Percentiles rank a stretch among this genome's conserved stretches.
Evolutionary conservation across 2,797 vertebrate genomes (phyloP).

Genomic region (Gouania willdenowi): DNA sequence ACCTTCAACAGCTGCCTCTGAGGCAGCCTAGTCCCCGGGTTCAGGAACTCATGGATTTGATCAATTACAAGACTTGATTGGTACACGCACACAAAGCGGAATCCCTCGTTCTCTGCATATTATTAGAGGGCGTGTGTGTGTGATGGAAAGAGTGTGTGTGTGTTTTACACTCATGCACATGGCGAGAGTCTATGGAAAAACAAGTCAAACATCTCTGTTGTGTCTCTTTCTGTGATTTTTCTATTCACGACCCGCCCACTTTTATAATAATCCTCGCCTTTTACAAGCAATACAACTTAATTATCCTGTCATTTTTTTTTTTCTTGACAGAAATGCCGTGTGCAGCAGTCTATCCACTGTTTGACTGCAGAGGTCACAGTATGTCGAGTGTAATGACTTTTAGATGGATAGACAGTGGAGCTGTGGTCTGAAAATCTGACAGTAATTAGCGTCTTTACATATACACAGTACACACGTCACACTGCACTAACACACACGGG

Average conservation of each 20-base stretch:
- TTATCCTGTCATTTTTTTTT: no score
- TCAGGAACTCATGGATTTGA: constrained; percentile 57
- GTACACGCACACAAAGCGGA: constrained; percentile 45
- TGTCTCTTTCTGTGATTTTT: constrained; percentile 33
- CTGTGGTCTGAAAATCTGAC: constrained; percentile 69
- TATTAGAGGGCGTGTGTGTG: not conserved
- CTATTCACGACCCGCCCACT: constrained; percentile 13
- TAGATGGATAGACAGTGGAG: constrained; percentile 54
- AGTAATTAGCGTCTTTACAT: constrained; percentile 68
- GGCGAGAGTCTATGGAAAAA: no score
- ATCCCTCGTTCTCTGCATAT: constrained; percentile 31
- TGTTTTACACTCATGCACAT: no score
- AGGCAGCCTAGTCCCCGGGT: constrained; percentile 60
- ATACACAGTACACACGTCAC: constrained; percentile 40
- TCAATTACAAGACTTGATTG: constrained; percentile 68
- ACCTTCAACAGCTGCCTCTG: constrained; percentile 67
- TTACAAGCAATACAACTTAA: constrained; percentile 35
- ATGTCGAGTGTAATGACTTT: constrained; percentile 57
- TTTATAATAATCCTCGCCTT: constrained; percentile 25
- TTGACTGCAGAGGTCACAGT: constrained; percentile 68
- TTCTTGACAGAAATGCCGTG: constrained; percentile 55
- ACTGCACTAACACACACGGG: constrained; percentile 9
- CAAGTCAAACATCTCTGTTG: constrained; percentile 67
- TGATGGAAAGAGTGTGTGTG: constrained; percentile 17
- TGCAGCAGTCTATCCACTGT: constrained; percentile 44